These are phyloP conservation scores for Drosophila pseudoobscura DNA, from an alignment of 1,140 invertebrate species.

Conservation along the genomic window DNA sequence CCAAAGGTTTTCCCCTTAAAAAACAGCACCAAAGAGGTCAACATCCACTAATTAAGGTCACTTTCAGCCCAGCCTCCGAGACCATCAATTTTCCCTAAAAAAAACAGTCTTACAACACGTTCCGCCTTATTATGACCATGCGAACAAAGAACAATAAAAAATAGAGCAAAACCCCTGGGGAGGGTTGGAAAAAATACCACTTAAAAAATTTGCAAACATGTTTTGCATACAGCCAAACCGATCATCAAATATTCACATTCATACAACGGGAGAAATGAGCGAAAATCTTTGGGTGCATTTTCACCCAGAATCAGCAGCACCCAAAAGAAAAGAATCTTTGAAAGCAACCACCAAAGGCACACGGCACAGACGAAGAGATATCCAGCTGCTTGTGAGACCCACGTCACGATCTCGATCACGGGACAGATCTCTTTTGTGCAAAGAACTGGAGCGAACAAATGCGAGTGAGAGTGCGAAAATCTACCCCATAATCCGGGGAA, in stretches of 20 bases:
- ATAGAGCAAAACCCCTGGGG: conserved; percentile 37
- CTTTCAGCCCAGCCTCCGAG: conserved; percentile 10
- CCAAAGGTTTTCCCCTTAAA: conserved; percentile 4
- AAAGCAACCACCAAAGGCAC: conserved; percentile 45
- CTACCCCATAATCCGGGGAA: conserved; percentile 67
- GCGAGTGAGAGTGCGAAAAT: conserved; percentile 69
- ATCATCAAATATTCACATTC: conserved; percentile 72
- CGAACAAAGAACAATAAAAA: conserved; percentile 57
- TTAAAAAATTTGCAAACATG: conserved; percentile 81
- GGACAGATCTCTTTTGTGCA: conserved; percentile 50
- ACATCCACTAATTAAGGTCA: conserved; percentile 59
- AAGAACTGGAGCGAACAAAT: conserved; percentile 45
- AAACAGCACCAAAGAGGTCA: conserved; percentile 47
- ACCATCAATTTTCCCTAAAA: conserved; percentile 19
- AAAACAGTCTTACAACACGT: conserved; percentile 48
- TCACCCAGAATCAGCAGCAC: conserved; percentile 18
- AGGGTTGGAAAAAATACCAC: conserved; percentile 37
- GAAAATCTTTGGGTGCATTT: conserved; percentile 28
- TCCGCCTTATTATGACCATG: conserved; percentile 73
- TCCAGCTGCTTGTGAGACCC: conserved; percentile 68
- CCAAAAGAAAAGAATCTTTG: conserved; percentile 36
- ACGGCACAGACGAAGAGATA: background rate
- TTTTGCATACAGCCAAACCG: conserved; percentile 73
- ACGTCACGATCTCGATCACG: conserved; percentile 34
- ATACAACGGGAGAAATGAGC: conserved; percentile 20